Base-by-base conservation (phyloP, 1,140 invertebrate genomes). In the Idris sp. region DNA sequence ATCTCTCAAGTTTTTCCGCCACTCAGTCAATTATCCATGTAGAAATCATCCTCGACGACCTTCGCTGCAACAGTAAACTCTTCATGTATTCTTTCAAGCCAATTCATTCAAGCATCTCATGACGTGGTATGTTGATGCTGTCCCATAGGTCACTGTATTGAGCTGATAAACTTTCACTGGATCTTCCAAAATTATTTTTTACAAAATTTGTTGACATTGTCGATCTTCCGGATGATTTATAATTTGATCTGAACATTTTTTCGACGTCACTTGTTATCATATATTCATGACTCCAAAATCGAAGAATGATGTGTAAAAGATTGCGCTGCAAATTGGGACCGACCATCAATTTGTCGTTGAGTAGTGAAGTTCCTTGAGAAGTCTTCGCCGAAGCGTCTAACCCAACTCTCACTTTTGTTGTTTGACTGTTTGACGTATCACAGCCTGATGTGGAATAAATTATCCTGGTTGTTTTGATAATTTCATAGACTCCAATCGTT, bases 141-240 rank as follows among this genome's bases (percentile, higher is more conserved):
- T 22, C 19, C 19, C 19, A 6, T 22, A 22, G 19, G 19, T 22
- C 6, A 82, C 61, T 1, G 79, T 81, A 11, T 65, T 75, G 16
- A 86, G 33, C 44, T 80, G 22, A 56, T 75, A 86, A 13, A 33
- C 4, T 3, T 9, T 19, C 4, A 18, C 35, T 22, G 19, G 2
- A 48, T 48, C 16, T 11, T 35, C 11, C n/a, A n/a, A n/a, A n/a
- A n/a, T n/a, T n/a, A n/a, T 26, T 18, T 44, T 48, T 53, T 53
- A 68, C 10, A 58, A 30, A 28, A 68, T 68, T 8, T 11, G 35
- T 15, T 68, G 36, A 49, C 28, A 49, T 6, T 6, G 10, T 36
- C 44, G 16, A 11, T 68, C 44, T 10, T 35, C 35, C 7, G 43
- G 43, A 35, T 58, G 44, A 9, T 58, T n/a, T 0, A 15, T 0